A percentile compares a stretch with the other conserved stretches of the same genome.
Conservation (phyloP, 2,113 vertebrate genomes). For the Osmerus eperlanus region DNA sequence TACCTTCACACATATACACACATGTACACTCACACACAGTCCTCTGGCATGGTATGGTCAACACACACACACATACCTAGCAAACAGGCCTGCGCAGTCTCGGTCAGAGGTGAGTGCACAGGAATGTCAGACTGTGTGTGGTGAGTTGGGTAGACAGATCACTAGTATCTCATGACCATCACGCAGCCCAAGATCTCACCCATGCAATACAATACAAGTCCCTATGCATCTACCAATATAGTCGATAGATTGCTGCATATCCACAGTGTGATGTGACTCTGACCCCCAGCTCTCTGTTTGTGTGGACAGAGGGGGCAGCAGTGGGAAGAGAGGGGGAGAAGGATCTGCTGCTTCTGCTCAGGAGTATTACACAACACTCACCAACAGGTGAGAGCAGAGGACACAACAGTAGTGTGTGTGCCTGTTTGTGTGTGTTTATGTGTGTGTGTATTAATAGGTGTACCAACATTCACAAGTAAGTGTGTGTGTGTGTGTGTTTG, state of each 20-base stretch:
- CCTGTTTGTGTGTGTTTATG: constrained; percentile 12
- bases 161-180: background rate
- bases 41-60: constrained; percentile 2
- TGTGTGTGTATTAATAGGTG: background rate
- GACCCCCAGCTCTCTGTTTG: constrained; percentile 35
- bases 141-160: background rate
- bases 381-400: constrained; percentile 58
- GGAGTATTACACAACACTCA: constrained; percentile 68
- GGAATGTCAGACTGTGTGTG: constrained; percentile 52
- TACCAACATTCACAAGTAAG: background rate
- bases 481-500: constrained; percentile 29
- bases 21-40: constrained; percentile 44
- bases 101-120: constrained; percentile 64
- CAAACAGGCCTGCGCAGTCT: constrained; percentile 45
- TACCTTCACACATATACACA: constrained; percentile 27
- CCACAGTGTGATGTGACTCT: constrained; percentile 5
- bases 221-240: background rate
- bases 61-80: constrained; percentile 37
- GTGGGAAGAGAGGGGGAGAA: constrained; percentile 69
- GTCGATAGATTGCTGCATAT: background rate
- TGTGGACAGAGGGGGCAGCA: constrained; percentile 60
- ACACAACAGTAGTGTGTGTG: constrained; percentile 7
- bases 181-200: too few relatives aligned
- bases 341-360: constrained; percentile 71
- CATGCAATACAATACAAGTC: too few relatives aligned